Conservation (phyloP, 2,888 invertebrate genomes). For the Drosophila cracens region DNA sequence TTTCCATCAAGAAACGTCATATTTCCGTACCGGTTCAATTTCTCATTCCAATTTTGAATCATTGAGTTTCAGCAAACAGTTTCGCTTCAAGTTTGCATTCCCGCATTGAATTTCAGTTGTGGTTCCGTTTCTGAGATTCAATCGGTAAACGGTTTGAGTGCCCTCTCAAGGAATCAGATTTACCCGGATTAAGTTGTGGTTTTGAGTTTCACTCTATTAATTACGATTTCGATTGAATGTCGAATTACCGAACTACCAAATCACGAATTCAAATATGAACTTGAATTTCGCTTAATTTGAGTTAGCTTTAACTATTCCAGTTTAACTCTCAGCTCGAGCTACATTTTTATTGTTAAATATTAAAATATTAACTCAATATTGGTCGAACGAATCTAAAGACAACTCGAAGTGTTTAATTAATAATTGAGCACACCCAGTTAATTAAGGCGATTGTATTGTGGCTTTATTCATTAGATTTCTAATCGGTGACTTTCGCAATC, state of each 20-base stretch:
- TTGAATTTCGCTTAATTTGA: not conserved
- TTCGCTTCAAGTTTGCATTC: not conserved
- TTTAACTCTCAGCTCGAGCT: not conserved
- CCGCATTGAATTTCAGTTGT: not conserved
- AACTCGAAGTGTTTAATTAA: not conserved
- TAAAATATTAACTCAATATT: not conserved
- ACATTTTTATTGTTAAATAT: not conserved
- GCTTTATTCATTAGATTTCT: not conserved
- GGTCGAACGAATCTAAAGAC: no score
- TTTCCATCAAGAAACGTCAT: no score
- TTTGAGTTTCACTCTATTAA: not conserved
- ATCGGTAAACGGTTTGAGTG: not conserved
- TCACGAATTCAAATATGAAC: not conserved
- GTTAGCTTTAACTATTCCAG: not conserved
- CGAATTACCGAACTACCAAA: not conserved
- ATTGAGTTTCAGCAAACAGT: no score
- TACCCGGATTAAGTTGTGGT: not conserved
- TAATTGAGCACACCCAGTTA: not conserved
- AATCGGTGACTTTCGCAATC: not conserved
- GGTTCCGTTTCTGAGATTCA: not conserved
- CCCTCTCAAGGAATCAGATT: not conserved
- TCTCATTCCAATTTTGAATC: no score
- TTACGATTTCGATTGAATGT: not conserved
- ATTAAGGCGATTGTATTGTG: not conserved
- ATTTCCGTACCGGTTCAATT: no score